Evolutionary conservation across 2,888 invertebrate species (phyloP), one percentile per base, ranked within the genome.

Genomic region (Drosophila acutilabella): DNA sequence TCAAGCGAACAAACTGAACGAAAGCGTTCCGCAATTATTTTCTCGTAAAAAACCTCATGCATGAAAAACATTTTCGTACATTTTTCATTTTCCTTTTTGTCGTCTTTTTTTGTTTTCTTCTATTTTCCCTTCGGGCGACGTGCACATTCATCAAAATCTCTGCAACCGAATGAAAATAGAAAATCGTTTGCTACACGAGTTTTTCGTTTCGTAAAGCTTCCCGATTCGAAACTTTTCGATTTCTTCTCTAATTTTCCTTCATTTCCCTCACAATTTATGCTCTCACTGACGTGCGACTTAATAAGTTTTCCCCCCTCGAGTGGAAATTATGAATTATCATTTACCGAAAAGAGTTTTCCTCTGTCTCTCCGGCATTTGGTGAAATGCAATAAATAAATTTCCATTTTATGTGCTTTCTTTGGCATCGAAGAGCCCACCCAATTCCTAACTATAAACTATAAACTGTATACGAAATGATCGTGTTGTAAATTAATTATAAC

Each of bases 71-170:
- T 81, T 89, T 88, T 89, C 68, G 74, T 85, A 77, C 81, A 88
- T 84, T 81, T 87, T 89, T 87, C 30, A 30, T 30, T 30, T 30
- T 30, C 30, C 30, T 30, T 30, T 30, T 30, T 30, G 30, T 30
- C 30, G 30, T 30, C 5, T 23, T 23, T 30, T 5, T 26, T 26
- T 6, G 0, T 5, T 30, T 30, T 30, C 7, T 26, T 7, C 7
- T 26, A 1, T 30, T 30, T 30, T 30, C 8, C 30, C 86, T 88
- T 88, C 72, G 50, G 74, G 58, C 74, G 81, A 81, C 86, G 81
- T 75, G 86, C 80, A 89, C 89, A 90, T 90, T 90, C 90, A 90
- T 90, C 91, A 90, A 89, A 84, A 80, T 85, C 83, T 89, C 89
- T 71, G 79, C 64, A 78, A 52, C 66, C 54, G 40, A 41, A 30